Evolutionary conservation across 2,797 vertebrate genomes (phyloP).

Genomic region (Steatocranus sp.): DNA sequence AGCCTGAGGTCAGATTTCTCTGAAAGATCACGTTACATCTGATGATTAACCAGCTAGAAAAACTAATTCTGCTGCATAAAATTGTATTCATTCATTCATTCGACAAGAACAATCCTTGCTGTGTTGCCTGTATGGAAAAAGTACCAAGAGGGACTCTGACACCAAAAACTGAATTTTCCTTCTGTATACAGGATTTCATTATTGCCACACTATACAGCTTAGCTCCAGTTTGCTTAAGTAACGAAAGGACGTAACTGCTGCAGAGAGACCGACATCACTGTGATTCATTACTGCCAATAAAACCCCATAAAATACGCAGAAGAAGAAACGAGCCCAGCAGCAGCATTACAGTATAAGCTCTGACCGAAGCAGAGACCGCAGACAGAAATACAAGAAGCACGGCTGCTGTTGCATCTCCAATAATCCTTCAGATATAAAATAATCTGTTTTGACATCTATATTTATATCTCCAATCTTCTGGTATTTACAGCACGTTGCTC

Average conservation of each 20-base stretch:
- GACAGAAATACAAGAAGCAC: slow-evolving; percentile 7
- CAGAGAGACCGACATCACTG: slow-evolving; percentile 34
- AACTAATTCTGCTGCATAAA: neutral
- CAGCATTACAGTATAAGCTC: slow-evolving; percentile 16
- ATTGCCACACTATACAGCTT: slow-evolving; percentile 13
- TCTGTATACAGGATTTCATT: neutral
- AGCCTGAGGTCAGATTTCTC: neutral
- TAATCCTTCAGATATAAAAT: slow-evolving; percentile 30
- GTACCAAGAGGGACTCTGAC: neutral
- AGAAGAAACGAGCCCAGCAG: slow-evolving; percentile 28
- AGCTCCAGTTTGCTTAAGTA: slow-evolving; percentile 24
- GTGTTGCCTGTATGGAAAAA: neutral
- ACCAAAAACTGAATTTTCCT: neutral
- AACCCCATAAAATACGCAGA: slow-evolving; percentile 40
- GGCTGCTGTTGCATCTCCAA: neutral
- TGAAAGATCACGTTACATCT: neutral
- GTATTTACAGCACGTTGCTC: neutral
- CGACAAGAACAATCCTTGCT: neutral
- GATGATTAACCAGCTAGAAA: neutral
- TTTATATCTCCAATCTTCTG: slow-evolving; percentile 16
- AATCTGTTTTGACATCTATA: slow-evolving; percentile 29
- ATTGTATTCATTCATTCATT: neutral
- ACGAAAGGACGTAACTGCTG: slow-evolving; percentile 31
- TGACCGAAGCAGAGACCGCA: slow-evolving; percentile 5
- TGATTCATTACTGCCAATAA: slow-evolving; percentile 60